Evolutionary conservation across 2,888 invertebrate species (phyloP).

Genomic region (Megaustenia siamemsis): DNA sequence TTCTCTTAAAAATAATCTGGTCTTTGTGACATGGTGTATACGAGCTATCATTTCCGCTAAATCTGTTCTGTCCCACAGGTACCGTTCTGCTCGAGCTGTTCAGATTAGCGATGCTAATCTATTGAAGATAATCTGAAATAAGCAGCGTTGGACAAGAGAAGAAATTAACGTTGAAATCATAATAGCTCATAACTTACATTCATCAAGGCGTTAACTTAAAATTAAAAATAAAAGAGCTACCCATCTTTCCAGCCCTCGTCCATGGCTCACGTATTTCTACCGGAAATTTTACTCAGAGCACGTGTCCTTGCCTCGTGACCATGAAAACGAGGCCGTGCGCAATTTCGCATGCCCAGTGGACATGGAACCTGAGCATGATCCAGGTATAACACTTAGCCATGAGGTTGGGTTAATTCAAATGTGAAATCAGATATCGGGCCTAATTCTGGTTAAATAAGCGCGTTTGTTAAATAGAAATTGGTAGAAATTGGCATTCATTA

Average conservation of each 20-base stretch:
- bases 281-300: slow-evolving; percentile 18
- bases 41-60: no score
- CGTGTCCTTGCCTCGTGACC: background rate
- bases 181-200: background rate
- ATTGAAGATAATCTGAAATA: no score
- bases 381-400: background rate
- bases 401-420: background rate
- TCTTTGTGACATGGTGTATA: no score
- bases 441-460: background rate
- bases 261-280: background rate
- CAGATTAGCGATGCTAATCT: no score
- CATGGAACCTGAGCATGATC: background rate
- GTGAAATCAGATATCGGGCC: background rate
- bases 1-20: no score
- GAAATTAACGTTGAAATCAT: background rate
- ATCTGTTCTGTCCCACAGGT: no score
- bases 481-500: no score
- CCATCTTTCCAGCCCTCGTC: background rate
- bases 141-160: background rate
- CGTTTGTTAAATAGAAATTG: background rate
- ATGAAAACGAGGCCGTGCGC: background rate
- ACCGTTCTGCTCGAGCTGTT: no score
- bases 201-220: background rate
- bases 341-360: background rate
- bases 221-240: background rate